phyloP scores from a whole-genome alignment of 2,888 invertebrate genomes.

The Megalurothrips usitatus region DNA sequence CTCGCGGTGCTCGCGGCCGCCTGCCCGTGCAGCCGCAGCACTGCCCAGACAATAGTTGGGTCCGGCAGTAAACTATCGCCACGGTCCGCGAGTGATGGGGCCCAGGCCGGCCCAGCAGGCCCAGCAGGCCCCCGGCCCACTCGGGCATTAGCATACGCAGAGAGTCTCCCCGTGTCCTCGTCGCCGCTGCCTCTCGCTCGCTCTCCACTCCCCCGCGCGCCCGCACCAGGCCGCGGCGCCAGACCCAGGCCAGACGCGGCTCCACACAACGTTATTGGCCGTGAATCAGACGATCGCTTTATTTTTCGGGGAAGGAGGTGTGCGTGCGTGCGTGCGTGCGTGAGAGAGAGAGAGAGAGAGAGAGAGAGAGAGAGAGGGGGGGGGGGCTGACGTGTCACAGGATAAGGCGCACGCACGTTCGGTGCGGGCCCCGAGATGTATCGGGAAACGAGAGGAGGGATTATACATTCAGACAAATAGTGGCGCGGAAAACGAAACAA shows the following conservation, averaged over 20 bases:
- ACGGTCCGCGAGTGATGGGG: not conserved
- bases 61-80: constrained; percentile 9
- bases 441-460: not conserved
- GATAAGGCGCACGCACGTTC: not conserved
- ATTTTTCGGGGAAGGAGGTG: not conserved
- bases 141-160: not conserved
- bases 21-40: not conserved
- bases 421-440: not conserved
- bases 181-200: not conserved
- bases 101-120: not conserved
- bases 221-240: not conserved
- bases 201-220: not conserved
- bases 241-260: not conserved
- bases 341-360: too few species aligned
- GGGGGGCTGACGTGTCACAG: not conserved
- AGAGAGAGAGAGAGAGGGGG: too few species aligned
- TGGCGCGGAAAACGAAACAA: constrained; percentile 15
- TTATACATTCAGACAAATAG: constrained; percentile 21
- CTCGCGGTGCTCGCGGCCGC: too few species aligned
- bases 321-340: not conserved
- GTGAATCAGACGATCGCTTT: not conserved
- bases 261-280: not conserved
- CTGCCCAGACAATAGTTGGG: not conserved
- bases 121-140: not conserved
- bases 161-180: not conserved